Base-by-base conservation (phyloP, 2,113 vertebrate genomes). In the Eidolon helvum region DNA sequence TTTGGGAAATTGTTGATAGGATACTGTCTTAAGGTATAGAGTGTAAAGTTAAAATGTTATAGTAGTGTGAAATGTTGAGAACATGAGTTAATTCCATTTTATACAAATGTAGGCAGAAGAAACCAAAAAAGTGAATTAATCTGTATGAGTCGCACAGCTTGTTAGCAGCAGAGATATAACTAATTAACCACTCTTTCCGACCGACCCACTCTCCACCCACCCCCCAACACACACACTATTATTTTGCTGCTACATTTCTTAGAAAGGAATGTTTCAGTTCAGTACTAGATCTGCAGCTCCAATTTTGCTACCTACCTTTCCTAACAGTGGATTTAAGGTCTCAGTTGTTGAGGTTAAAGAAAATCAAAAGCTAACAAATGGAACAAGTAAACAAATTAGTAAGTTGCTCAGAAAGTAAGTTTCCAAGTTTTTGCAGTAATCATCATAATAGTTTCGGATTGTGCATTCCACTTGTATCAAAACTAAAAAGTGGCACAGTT, bases 381-480 rank as follows among this genome's bases (percentile, higher is more conserved):
- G 15, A 1, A 79, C 57, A 72, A 40, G 28, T 24, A 91, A 59
- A 83, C n/a, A 89, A 78, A 69, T 28, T 1, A 93, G 7, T 87
- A 87, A 40, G 5, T 69, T 92, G 35, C 22, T 83, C 33, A 74
- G 38, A 82, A 78, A 84, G n/a, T 74, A 71, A 65, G 5, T 92
- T 97, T 79, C 8, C 33, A 71, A 43, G 15, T 33, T 91, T 91
- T 92, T 85, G 28, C 35, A 85, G 40, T 97, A 78, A 63, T 66
- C n/a, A 40, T 88, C 63, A 10, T 57, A 57, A 61, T 63, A 50
- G 5, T 48, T 75, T 8, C 8, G 59, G 69, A 78, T 8, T 45
- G 26, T 50, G 10, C 18, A 66, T 84, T 75, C 33, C 57, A 63
- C 7, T 88, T 87, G 8, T 57, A 79, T 79, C 48, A 83, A 93